Base-by-base conservation (phyloP, 2,888 invertebrate genomes). In the Drosophila limbata region DNA sequence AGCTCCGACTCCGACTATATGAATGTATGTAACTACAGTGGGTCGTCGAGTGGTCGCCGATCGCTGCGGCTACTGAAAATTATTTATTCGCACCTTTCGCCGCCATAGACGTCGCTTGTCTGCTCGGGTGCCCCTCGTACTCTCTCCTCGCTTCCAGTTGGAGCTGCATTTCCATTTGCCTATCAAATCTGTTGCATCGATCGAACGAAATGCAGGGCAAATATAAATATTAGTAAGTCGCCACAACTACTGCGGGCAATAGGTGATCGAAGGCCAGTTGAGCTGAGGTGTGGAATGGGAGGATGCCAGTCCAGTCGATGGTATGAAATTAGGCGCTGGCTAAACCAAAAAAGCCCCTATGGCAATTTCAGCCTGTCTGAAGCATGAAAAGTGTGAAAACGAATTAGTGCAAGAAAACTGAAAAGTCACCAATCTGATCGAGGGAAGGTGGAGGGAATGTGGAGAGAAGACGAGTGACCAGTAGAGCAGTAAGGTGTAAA, bases 1-100 rank as follows among this genome's bases (percentile, higher is more conserved):
- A 21, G 47, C 55, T 53, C 15, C 42, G 64, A 44, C 53, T 40
- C 25, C 25, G 25, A 25, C 25, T 25, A 25, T 25, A 25, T 25
- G 25, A 5, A 25, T 25, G 25, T 21, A 10, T 31, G 17, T 61
- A 33, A 37, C 47, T 52, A 33, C 65, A 60, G 73, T 70, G 73
- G 64, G 64, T 64, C 65, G 74, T 59, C 62, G 63, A 60, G 59
- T 63, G 62, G 64, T 37, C 72, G 73, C 57, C 67, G 81, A 61
- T 50, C 45, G 84, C 81, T 77, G 67, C 47, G 57, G 85, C 82
- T 84, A 84, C 84, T 85, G 84, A 71, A 88, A 84, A 84, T 84
- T 84, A 84, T 87, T 84, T 84, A 84, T 87, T 84, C 76, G 84
- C 88, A 87, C 84, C 88, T 84, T 87, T 87, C 84, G 88, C 77